phyloP scores from a whole-genome alignment of 2,888 invertebrate species.

The Pardosa pseudoannulata region DNA sequence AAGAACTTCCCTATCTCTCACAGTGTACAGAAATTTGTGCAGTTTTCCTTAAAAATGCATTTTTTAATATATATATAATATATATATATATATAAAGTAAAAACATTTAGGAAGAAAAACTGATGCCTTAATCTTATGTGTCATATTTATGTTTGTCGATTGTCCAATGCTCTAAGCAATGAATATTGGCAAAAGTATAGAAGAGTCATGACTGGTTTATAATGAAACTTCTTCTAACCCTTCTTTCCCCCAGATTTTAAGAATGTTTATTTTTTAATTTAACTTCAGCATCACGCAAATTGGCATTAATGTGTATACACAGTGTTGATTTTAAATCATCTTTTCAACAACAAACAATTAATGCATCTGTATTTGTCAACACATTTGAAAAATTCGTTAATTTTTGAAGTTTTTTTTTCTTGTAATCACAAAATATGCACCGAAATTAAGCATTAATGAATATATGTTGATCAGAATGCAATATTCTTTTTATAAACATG shows the following conservation, averaged over 20 bases:
- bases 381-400: no score
- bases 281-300: background rate
- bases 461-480: no score
- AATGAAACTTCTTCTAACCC: slow-evolving; percentile 2
- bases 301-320: no score
- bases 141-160: slow-evolving; percentile 61
- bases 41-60: slow-evolving; percentile 71
- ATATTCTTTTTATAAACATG: no score
- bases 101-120: slow-evolving; percentile 64
- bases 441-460: no score
- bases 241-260: background rate
- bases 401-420: no score
- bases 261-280: background rate
- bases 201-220: background rate
- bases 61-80: slow-evolving; percentile 68
- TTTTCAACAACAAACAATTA: no score
- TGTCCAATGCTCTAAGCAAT: slow-evolving; percentile 67
- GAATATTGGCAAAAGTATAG: slow-evolving; percentile 10
- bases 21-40: slow-evolving; percentile 67
- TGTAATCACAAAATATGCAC: no score
- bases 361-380: no score
- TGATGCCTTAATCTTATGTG: slow-evolving; percentile 70
- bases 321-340: no score
- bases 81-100: slow-evolving; percentile 52
- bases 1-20: slow-evolving; percentile 38